Evolutionary conservation across 2,888 invertebrate genomes (phyloP).

Genomic region (Epinotia demarniana): DNA sequence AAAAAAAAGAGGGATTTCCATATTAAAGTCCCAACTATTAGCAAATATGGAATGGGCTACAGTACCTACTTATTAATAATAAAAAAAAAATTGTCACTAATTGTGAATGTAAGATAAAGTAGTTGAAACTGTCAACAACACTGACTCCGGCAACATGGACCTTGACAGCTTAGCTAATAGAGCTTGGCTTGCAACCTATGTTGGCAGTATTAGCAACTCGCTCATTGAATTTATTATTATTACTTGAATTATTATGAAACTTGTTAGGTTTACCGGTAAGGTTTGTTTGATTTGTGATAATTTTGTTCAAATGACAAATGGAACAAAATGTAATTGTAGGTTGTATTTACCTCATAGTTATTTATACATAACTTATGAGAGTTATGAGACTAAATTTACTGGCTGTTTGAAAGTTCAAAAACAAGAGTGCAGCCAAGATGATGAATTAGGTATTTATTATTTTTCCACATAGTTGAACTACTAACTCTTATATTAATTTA

Average conservation of each 20-base stretch:
- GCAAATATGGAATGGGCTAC: background rate
- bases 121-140: background rate
- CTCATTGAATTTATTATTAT: conserved; percentile 32
- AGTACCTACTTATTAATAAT: too few relatives aligned
- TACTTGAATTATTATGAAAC: background rate
- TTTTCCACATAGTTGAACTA: conserved; percentile 61
- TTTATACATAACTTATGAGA: conserved; percentile 32
- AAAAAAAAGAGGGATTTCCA: background rate
- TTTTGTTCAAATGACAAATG: conserved; percentile 44
- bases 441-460: conserved; percentile 50
- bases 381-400: conserved; percentile 26
- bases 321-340: conserved; percentile 43
- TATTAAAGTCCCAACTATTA: background rate
- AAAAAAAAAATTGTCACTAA: background rate
- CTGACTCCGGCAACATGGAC: background rate
- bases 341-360: conserved; percentile 38
- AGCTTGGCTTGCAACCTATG: background rate
- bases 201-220: conserved; percentile 10
- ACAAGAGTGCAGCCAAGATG: conserved; percentile 35
- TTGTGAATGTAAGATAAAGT: background rate
- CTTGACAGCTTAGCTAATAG: background rate
- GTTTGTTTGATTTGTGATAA: conserved; percentile 44
- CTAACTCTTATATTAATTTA: conserved; percentile 74
- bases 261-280: conserved; percentile 34
- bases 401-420: conserved; percentile 37